These are phyloP conservation scores for Ischnura elegans DNA, from an alignment of 2,888 invertebrate genomes.

Conservation along the genomic window DNA sequence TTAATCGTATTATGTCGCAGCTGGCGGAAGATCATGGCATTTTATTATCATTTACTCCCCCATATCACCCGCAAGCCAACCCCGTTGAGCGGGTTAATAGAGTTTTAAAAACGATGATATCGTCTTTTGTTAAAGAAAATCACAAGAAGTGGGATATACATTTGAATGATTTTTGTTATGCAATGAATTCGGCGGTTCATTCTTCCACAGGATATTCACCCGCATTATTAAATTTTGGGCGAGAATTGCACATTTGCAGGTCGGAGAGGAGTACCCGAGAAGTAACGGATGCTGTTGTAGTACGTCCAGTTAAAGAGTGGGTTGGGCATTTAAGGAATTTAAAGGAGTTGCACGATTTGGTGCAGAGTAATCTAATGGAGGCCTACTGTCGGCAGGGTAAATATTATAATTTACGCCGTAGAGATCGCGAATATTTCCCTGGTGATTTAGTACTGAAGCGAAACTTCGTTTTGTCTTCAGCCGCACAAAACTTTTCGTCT, in stretches of 20 bases:
- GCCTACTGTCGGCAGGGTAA: too few species aligned
- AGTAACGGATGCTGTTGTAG: too few species aligned
- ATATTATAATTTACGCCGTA: too few species aligned
- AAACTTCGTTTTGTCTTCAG: too few species aligned
- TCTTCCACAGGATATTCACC: slow-evolving; percentile 52
- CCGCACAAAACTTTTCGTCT: too few species aligned
- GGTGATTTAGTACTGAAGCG: too few species aligned
- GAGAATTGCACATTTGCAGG: slow-evolving; percentile 51
- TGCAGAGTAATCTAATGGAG: too few species aligned
- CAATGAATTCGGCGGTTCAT: slow-evolving; percentile 44
- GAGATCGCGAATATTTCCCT: too few species aligned
- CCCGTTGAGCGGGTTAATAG: slow-evolving; percentile 69
- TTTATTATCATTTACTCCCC: slow-evolving; percentile 51
- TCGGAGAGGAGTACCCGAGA: too few species aligned
- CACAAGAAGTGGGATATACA: slow-evolving; percentile 59
- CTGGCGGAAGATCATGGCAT: not conserved
- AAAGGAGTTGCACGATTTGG: too few species aligned
- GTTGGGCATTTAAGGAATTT: too few species aligned
- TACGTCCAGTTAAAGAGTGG: too few species aligned
- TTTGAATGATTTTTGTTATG: slow-evolving; percentile 10
- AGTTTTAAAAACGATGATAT: slow-evolving; percentile 64
- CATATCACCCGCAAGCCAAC: slow-evolving; percentile 70
- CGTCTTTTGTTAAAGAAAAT: slow-evolving; percentile 36
- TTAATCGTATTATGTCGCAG: not conserved
- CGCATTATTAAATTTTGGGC: slow-evolving; percentile 50